Evolutionary conservation across 2,888 invertebrate genomes (phyloP).

Genomic region (Linyphia triangularis): DNA sequence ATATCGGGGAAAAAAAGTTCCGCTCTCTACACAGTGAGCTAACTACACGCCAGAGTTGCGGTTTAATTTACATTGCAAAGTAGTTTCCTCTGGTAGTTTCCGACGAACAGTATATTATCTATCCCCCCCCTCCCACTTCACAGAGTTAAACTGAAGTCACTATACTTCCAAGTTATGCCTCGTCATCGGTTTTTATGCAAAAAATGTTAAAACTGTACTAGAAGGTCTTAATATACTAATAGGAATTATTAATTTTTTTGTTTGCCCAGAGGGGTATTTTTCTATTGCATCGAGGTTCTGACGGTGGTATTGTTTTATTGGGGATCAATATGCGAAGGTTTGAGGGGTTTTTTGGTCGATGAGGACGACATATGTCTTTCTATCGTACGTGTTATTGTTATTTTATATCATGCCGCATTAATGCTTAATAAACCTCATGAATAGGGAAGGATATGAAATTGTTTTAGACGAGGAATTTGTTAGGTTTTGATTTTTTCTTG

Average conservation of each 20-base stretch:
- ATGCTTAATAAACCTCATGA: slow-evolving; percentile 27
- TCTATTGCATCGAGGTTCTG: background rate
- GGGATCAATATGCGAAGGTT: slow-evolving; percentile 42
- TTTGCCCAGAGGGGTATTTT: background rate
- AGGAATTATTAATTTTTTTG: slow-evolving; percentile 56
- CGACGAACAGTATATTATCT: slow-evolving; percentile 32
- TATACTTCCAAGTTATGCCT: background rate
- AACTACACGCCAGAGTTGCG: slow-evolving; percentile 24
- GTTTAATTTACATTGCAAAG: slow-evolving; percentile 61
- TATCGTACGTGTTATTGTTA: slow-evolving; percentile 51
- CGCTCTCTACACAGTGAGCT: slow-evolving; percentile 27
- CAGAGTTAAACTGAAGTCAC: slow-evolving; percentile 5
- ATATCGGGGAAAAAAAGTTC: slow-evolving; percentile 53
- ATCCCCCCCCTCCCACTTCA: background rate
- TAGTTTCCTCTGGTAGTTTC: background rate
- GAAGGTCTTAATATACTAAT: slow-evolving; percentile 40
- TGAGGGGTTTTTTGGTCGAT: slow-evolving; percentile 19
- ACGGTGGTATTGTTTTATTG: slow-evolving; percentile 58
- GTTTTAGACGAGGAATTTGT: too few species aligned
- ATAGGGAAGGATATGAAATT: too few species aligned
- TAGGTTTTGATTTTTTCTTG: too few species aligned
- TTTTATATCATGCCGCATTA: slow-evolving; percentile 50
- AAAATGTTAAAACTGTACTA: background rate
- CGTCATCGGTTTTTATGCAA: slow-evolving; percentile 1
- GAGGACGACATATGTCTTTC: background rate